Conservation (phyloP, 2,113 vertebrate species). For the Pluvialis apricaria region DNA sequence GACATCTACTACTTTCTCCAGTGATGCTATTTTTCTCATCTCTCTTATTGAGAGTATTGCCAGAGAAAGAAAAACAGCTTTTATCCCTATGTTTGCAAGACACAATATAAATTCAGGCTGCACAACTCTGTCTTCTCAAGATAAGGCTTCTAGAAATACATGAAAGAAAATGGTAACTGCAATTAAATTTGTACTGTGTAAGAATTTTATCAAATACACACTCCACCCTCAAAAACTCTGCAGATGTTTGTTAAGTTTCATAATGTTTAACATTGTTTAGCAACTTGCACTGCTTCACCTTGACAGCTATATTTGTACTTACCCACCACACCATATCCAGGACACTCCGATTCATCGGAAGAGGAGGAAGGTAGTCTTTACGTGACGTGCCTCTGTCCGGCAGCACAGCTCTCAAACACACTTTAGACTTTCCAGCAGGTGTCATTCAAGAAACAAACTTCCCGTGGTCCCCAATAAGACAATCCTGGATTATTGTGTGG, state of each 20-base stretch:
- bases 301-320: not conserved
- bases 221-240: not conserved
- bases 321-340: not conserved
- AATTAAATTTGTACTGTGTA: not conserved
- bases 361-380: accelerated
- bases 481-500: not conserved
- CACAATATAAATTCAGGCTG: not conserved
- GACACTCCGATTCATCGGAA: accelerated
- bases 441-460: slow-evolving; percentile 15
- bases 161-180: not conserved
- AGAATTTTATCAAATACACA: not conserved
- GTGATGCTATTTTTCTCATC: not conserved
- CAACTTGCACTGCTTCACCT: not conserved
- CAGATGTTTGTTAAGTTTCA: not conserved
- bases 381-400: accelerated
- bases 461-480: not conserved
- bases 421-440: not conserved
- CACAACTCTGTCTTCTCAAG: not conserved
- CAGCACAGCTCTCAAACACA: not conserved
- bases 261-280: not conserved
- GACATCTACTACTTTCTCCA: not conserved
- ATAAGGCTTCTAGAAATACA: not conserved
- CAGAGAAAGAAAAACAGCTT: not conserved
- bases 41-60: not conserved
- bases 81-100: not conserved